Conservation (phyloP, 1,140 invertebrate species). For the Dreissena rostriformis region DNA sequence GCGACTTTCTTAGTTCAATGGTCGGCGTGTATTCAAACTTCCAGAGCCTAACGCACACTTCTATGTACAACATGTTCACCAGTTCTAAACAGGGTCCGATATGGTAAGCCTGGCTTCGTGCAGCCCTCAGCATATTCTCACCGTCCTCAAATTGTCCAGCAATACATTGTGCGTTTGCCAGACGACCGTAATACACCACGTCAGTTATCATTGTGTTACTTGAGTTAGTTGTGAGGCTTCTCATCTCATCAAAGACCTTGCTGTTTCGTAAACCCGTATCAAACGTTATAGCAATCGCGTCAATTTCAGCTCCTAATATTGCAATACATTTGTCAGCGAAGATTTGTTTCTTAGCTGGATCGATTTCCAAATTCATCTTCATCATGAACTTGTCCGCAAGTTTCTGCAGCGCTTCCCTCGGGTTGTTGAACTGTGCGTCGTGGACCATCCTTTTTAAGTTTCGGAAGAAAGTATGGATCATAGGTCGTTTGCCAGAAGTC, state of each 20-base stretch:
- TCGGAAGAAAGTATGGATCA: conserved; percentile 15
- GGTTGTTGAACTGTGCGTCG: conserved; percentile 37
- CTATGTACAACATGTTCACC: conserved; percentile 30
- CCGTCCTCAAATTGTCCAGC: conserved; percentile 11
- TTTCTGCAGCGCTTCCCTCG: background rate
- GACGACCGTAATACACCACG: conserved; percentile 1
- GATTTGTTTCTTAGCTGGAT: background rate
- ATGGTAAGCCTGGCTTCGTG: conserved; percentile 9
- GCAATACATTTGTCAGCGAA: conserved; percentile 37
- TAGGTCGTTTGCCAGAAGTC: conserved; percentile 14
- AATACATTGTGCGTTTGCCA: conserved; percentile 24
- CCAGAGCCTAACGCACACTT: conserved; percentile 26
- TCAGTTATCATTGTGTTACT: conserved; percentile 29
- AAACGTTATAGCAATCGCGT: conserved; percentile 37
- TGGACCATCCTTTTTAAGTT: conserved; percentile 35
- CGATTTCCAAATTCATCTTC: conserved; percentile 8
- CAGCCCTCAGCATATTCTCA: conserved; percentile 9
- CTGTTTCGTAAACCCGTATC: background rate
- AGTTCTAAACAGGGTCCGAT: conserved; percentile 26
- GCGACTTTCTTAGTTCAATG: background rate
- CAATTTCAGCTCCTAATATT: conserved; percentile 29
- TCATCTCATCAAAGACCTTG: conserved; percentile 19
- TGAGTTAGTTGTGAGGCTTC: background rate
- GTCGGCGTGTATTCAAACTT: conserved; percentile 28
- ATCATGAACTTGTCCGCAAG: background rate